These are phyloP conservation scores for Lottia scabra DNA, from an alignment of 2,888 invertebrate species.

Conservation along the genomic window DNA sequence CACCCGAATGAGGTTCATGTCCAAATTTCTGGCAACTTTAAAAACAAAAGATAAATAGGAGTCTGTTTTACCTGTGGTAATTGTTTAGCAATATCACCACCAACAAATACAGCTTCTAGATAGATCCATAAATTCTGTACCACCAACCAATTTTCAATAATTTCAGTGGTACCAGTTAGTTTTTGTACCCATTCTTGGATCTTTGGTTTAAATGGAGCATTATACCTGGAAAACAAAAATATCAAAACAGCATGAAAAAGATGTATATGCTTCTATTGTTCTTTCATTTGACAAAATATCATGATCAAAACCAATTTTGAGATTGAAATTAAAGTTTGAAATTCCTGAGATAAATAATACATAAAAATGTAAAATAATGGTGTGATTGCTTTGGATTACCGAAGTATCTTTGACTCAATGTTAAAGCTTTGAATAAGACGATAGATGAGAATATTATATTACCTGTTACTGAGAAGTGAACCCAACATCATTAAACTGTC, in stretches of 20 bases:
- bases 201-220: constrained; percentile 95
- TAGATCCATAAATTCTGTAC: constrained; percentile 99
- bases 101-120: constrained; percentile 96
- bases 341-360: no score
- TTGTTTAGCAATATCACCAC: constrained; percentile 97
- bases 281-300: no score
- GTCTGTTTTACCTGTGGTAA: constrained; percentile 75
- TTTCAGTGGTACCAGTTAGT: constrained; percentile 95
- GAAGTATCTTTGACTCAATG: no score
- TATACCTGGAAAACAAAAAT: constrained; percentile 76
- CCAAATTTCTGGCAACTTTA: no score
- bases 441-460: neutral
- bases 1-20: no score
- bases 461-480: constrained; percentile 90
- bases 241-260: neutral
- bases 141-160: constrained; percentile 94
- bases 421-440: neutral
- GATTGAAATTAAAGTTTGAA: no score
- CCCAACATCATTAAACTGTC: constrained; percentile 96
- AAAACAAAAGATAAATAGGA: no score
- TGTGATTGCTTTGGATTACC: no score
- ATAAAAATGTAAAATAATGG: no score
- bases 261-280: no score
- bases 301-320: no score
- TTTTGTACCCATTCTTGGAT: constrained; percentile 97